phyloP scores from a whole-genome alignment of 1,140 invertebrate genomes.

The Leptopilina boulardi region DNA sequence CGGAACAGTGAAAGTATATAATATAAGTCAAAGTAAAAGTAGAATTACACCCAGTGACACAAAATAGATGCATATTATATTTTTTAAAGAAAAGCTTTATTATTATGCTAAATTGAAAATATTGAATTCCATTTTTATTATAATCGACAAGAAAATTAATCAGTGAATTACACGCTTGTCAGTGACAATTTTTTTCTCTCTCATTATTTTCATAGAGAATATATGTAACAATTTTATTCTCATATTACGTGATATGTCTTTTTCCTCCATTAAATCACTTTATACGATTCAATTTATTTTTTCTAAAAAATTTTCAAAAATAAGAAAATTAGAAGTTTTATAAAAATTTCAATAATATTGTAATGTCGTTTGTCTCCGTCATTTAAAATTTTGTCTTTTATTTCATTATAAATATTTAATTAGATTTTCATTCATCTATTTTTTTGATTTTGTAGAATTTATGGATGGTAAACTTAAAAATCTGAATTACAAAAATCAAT shows the following conservation, averaged over 20 bases:
- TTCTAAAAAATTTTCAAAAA: no score
- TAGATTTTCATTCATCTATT: no score
- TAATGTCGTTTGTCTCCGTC: no score
- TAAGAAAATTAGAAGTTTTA: no score
- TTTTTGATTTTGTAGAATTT: no score
- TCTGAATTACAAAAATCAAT: no score
- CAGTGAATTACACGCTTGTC: conserved; percentile 45
- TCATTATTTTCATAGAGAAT: not conserved
- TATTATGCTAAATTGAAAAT: conserved; percentile 68
- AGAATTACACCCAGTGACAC: conserved; percentile 56
- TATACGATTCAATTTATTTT: no score
- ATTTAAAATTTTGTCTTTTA: no score
- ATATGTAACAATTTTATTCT: not conserved
- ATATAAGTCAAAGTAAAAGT: conserved; percentile 71
- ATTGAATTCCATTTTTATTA: conserved; percentile 46
- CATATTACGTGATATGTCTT: not conserved
- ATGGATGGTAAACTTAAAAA: no score
- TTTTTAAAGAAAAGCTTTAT: conserved; percentile 42
- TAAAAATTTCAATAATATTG: no score
- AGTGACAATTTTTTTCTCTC: not conserved
- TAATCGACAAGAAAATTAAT: conserved; percentile 58
- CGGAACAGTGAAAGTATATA: conserved; percentile 71
- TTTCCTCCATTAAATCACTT: not conserved
- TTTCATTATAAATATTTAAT: no score
- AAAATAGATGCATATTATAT: conserved; percentile 24